Evolutionary conservation across 2,797 vertebrate species (phyloP), one percentile per base, ranked within the genome.

Genomic region (Sebastes itinus): DNA sequence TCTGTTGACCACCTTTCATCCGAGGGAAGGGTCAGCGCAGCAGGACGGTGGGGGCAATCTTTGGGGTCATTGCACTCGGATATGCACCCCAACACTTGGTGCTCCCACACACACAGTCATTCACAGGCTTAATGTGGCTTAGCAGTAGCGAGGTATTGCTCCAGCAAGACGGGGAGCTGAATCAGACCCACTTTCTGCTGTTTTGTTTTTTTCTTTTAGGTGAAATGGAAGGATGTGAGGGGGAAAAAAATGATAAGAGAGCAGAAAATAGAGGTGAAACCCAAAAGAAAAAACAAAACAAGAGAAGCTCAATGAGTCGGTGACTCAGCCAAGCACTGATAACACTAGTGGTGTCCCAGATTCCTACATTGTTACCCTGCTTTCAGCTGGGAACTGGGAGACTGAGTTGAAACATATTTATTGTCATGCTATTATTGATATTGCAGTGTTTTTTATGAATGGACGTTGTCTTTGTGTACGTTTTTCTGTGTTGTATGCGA

Each of bases 1-100:
- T 68, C 75, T 38, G 72, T 81, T 63, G 75, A 73, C 74, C 72
- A 74, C 35, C 72, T 87, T 79, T 87, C 71, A 85, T 84, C 84
- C 71, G 62, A 59, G 27, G 35, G 54, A 67, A 70, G 75, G 80
- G 83, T 86, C 78, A 82, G 73, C 16, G 5, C 66, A 76, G 58
- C 38, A 49, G 77, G 82, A 84, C 28, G 56, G 16, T 66, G 11
- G 63, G 68, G 72, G 58, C 59, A 60, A 67, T 76, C 63, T 80
- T 76, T 60, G 38, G 65, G 72, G 59, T 16, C 54, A 70, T 1
- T 46, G 73, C 60, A 65, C 33, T 67, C 4, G 2, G 14, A 62
- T 46, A 42, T 3, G 46, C 54, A 70, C n/a, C 42, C 42, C 71
- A 59, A 64, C 62, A 55, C 23, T 35, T 22, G 9, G 7, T 33